phyloP scores from a whole-genome alignment of 2,113 vertebrate species.

The Pteropus alecto region DNA sequence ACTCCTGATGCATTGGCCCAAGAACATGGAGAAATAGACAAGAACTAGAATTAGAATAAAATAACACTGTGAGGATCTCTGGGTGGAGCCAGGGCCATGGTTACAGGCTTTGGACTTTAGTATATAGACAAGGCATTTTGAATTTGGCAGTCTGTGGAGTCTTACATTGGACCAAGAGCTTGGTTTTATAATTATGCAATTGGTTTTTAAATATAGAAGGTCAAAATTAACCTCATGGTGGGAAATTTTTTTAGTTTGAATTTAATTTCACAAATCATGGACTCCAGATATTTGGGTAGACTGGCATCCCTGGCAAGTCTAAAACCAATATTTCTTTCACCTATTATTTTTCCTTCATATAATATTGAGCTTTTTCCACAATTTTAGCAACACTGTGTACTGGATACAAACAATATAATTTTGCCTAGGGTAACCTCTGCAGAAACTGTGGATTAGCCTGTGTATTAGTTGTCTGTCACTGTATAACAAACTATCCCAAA shows the following conservation, averaged over 20 bases:
- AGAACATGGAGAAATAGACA: background rate
- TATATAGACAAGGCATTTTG: background rate
- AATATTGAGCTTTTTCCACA: background rate
- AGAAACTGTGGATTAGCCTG: background rate
- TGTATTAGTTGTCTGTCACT: background rate
- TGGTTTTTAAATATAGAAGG: background rate
- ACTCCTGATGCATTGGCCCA: background rate
- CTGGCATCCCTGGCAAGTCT: background rate
- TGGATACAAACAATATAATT: background rate
- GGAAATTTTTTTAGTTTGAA: constrained; percentile 26
- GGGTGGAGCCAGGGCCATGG: background rate
- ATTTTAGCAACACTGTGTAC: background rate
- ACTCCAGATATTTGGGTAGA: background rate
- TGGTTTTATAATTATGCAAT: constrained; percentile 1
- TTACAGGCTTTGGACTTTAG: background rate
- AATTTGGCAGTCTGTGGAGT: background rate
- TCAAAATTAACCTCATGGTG: background rate
- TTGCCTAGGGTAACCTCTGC: background rate
- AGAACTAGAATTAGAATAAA: constrained; percentile 37
- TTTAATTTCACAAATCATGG: background rate
- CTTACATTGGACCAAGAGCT: background rate
- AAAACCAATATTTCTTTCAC: background rate
- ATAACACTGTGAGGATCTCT: background rate
- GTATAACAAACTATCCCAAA: background rate
- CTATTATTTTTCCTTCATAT: background rate